phyloP scores from a whole-genome alignment of 2,888 invertebrate species.

The Neoascia interrupta region DNA sequence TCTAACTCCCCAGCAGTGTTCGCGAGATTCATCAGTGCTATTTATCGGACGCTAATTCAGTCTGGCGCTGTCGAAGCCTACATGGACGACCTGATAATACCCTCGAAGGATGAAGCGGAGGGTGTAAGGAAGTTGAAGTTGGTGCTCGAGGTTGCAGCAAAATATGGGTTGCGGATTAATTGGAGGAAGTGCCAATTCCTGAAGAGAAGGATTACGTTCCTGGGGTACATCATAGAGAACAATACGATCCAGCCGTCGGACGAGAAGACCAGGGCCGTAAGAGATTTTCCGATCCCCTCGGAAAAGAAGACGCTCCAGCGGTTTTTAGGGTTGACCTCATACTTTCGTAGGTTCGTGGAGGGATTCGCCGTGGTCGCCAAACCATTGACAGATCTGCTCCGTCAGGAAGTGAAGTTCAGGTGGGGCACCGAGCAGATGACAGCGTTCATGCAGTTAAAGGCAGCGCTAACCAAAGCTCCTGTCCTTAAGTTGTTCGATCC shows the following conservation, averaged over 20 bases:
- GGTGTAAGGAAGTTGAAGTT: constrained; percentile 3
- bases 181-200: constrained; percentile 62
- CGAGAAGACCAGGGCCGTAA: constrained; percentile 50
- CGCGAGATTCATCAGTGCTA: background rate
- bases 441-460: constrained; percentile 55
- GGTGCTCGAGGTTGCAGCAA: constrained; percentile 36
- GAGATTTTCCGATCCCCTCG: constrained; percentile 41
- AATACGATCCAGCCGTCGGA: constrained; percentile 43
- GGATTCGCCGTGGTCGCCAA: constrained; percentile 12
- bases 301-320: constrained; percentile 61
- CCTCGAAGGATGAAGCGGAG: constrained; percentile 6
- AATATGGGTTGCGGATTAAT: constrained; percentile 18
- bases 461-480: constrained; percentile 1
- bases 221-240: constrained; percentile 64
- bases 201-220: constrained; percentile 35
- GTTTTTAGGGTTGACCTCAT: constrained; percentile 61
- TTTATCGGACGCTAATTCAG: background rate
- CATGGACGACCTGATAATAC: constrained; percentile 29
- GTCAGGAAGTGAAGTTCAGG: constrained; percentile 69
- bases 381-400: constrained; percentile 48
- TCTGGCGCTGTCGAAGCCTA: background rate
- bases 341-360: constrained; percentile 48
- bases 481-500: constrained; percentile 36
- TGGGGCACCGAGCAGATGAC: constrained; percentile 61
- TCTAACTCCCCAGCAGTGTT: constrained; percentile 21